A percentile compares a stretch with the other conserved stretches of the same genome.
Conservation (phyloP, 2,113 vertebrate species). For the Pithys albifrons region DNA sequence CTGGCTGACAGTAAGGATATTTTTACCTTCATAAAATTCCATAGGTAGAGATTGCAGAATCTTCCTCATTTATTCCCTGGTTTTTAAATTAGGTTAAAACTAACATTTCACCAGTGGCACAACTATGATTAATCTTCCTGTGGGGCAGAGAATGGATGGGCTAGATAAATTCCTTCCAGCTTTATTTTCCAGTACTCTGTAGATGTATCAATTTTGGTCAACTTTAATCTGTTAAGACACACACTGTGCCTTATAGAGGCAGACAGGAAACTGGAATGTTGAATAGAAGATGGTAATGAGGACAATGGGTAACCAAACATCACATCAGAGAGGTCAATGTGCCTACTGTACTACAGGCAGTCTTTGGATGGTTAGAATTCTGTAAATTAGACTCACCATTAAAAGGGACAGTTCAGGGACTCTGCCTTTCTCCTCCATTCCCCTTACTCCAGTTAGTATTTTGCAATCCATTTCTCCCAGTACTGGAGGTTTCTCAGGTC, state of each 20-base stretch:
- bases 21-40: neutral
- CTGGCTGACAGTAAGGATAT: neutral
- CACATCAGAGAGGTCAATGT: neutral
- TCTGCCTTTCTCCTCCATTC: slow-evolving; percentile 28
- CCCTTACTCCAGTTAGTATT: slow-evolving; percentile 50
- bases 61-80: neutral
- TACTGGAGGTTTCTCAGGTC: slow-evolving; percentile 58
- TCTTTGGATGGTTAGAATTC: slow-evolving; percentile 40
- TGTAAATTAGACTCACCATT: slow-evolving; percentile 67
- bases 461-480: slow-evolving; percentile 60
- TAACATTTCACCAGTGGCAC: neutral
- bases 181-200: neutral
- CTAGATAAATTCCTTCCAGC: neutral
- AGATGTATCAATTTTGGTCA: neutral
- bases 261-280: neutral
- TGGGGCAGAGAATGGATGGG: neutral
- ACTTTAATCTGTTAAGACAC: neutral
- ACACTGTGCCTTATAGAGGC: neutral
- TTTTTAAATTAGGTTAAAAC: neutral
- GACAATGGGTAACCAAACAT: neutral
- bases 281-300: neutral
- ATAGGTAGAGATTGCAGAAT: neutral
- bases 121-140: neutral
- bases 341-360: neutral
- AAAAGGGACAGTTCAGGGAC: slow-evolving; percentile 40